Percentiles rank a stretch among this genome's conserved stretches.
These are phyloP conservation scores for Macaca mulatta DNA, from an alignment of 2,113 vertebrate genomes.

Conservation along the genomic window DNA sequence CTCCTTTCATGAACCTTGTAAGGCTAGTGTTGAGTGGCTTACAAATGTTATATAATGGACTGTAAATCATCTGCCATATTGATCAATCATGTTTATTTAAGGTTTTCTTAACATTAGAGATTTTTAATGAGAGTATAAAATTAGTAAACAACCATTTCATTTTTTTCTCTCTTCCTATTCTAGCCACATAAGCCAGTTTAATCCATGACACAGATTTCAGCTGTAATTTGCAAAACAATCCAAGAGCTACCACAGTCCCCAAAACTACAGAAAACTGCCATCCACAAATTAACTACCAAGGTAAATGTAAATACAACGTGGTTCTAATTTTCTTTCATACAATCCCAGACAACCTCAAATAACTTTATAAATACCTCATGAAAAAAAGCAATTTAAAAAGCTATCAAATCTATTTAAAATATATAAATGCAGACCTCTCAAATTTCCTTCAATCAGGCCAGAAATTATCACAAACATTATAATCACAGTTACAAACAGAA, in stretches of 20 bases:
- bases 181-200: slow-evolving; percentile 53
- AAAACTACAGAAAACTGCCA: slow-evolving; percentile 73
- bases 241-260: slow-evolving; percentile 55
- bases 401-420: slow-evolving; percentile 75
- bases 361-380: slow-evolving; percentile 78
- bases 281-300: slow-evolving; percentile 57
- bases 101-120: slow-evolving; percentile 62
- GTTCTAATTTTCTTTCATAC: slow-evolving; percentile 67
- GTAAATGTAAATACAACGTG: slow-evolving; percentile 69
- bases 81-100: slow-evolving; percentile 66
- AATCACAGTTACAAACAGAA: slow-evolving; percentile 74
- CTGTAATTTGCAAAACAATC: slow-evolving; percentile 67
- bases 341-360: slow-evolving; percentile 68
- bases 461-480: slow-evolving; percentile 79
- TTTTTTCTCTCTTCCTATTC: slow-evolving; percentile 22
- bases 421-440: slow-evolving; percentile 74
- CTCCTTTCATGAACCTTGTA: slow-evolving; percentile 21
- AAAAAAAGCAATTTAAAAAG: slow-evolving; percentile 69
- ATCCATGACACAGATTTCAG: slow-evolving; percentile 61
- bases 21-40: slow-evolving; percentile 50
- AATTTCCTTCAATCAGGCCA: slow-evolving; percentile 74
- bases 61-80: slow-evolving; percentile 44
- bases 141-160: slow-evolving; percentile 50
- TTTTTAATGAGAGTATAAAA: slow-evolving; percentile 52
- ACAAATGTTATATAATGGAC: slow-evolving; percentile 23